Evolutionary conservation across 2,113 vertebrate genomes (phyloP).

Genomic region (Lophotis ruficrista): DNA sequence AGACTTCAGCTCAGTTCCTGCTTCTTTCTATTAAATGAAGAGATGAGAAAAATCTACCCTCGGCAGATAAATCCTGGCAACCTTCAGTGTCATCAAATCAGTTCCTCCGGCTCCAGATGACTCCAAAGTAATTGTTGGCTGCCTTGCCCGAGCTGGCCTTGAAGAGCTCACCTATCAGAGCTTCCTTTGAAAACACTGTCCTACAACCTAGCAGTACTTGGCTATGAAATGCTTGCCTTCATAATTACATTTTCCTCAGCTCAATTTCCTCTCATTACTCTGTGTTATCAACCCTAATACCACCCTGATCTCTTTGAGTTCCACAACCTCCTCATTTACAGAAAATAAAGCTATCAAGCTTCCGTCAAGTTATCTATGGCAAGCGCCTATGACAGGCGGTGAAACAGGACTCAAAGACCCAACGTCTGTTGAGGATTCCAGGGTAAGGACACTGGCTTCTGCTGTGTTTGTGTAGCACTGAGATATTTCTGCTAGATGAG

Average conservation of each 20-base stretch:
- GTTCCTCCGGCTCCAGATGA: background rate
- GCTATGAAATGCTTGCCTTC: background rate
- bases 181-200: background rate
- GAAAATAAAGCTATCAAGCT: background rate
- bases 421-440: background rate
- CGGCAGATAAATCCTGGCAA: background rate
- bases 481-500: background rate
- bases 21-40: background rate
- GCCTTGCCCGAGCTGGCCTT: background rate
- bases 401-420: background rate
- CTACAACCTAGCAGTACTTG: too few species aligned
- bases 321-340: background rate
- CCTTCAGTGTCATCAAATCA: background rate
- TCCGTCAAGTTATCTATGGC: background rate
- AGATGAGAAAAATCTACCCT: background rate
- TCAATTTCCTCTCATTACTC: background rate
- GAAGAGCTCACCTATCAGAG: background rate
- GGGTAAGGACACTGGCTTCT: background rate
- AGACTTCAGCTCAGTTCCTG: background rate
- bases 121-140: background rate
- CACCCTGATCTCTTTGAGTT: background rate
- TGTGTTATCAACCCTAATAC: background rate
- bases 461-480: background rate
- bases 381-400: background rate
- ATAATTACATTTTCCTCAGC: background rate